Percentiles rank a stretch among this genome's conserved stretches.
These are phyloP conservation scores for Ceyx margarethae DNA, from an alignment of 2,113 vertebrate species.

Conservation along the genomic window DNA sequence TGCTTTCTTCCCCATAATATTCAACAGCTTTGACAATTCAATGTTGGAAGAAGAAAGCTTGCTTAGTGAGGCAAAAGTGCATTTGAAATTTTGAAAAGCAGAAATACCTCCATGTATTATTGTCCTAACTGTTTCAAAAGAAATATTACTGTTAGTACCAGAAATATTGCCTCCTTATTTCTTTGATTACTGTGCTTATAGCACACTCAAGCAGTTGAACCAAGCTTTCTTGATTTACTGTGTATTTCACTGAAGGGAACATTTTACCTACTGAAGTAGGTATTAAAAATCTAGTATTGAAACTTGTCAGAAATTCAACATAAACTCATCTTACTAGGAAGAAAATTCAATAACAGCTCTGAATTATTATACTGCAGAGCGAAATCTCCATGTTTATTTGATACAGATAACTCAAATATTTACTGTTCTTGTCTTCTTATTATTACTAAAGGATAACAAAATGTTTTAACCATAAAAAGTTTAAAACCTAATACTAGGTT, in stretches of 20 bases:
- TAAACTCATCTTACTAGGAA: background rate
- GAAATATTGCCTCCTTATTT: conserved; percentile 3
- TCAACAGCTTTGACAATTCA: background rate
- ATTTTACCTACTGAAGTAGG: background rate
- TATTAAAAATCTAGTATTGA: conserved; percentile 17
- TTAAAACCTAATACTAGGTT: background rate
- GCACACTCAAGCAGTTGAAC: background rate
- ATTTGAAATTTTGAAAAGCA: background rate
- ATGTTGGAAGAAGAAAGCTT: background rate
- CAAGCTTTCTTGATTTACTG: conserved; percentile 32
- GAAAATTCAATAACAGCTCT: conserved; percentile 25
- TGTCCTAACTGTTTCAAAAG: background rate
- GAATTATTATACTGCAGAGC: background rate
- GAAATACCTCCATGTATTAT: background rate
- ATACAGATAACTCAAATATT: conserved; percentile 51
- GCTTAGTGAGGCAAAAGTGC: background rate
- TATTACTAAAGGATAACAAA: conserved; percentile 28
- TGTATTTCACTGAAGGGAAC: background rate
- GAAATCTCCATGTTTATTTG: conserved; percentile 14
- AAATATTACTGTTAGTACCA: background rate
- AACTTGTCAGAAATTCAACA: conserved; percentile 21
- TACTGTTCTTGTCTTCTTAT: conserved; percentile 38
- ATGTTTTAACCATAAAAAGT: background rate
- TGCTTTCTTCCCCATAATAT: background rate
- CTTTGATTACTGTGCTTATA: background rate